phyloP scores from a whole-genome alignment of 2,888 invertebrate species.

The Drosophila paramelanica region DNA sequence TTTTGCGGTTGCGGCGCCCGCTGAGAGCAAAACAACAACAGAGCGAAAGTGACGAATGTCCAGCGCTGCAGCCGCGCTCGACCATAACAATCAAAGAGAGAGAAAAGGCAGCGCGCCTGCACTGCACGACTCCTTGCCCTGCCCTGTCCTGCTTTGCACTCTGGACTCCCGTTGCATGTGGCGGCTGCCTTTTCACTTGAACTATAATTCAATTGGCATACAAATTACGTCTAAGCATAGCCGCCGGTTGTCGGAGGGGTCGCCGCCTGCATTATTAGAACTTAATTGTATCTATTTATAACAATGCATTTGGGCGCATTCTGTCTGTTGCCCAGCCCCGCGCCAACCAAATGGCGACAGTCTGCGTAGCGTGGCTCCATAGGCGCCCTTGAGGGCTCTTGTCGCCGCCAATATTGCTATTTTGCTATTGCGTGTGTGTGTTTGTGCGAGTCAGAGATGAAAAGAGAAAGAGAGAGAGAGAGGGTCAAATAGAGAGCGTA shows the following conservation, averaged over 20 bases:
- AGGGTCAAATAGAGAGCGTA: conserved; percentile 20
- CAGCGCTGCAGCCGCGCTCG: conserved; percentile 40
- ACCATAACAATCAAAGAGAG: conserved; percentile 62
- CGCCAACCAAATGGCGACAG: conserved; percentile 2
- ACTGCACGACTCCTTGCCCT: conserved; percentile 13
- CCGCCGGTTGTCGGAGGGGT: conserved; percentile 17
- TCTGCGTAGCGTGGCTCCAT: conserved; percentile 35
- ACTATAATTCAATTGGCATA: conserved; percentile 74
- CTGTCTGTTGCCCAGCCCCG: conserved; percentile 23
- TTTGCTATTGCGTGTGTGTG: conserved; percentile 28
- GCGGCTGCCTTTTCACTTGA: conserved; percentile 52
- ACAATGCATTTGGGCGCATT: conserved; percentile 52
- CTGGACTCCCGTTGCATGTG: conserved; percentile 49
- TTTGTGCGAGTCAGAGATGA: conserved; percentile 4
- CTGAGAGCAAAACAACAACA: conserved; percentile 52
- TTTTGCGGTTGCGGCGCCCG: conserved; percentile 13
- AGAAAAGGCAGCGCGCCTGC: conserved; percentile 11
- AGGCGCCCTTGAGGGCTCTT: conserved; percentile 44
- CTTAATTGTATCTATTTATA: conserved; percentile 81
- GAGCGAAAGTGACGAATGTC: conserved; percentile 47
- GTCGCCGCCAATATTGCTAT: conserved; percentile 48
- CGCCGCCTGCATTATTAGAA: conserved; percentile 69
- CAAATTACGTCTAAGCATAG: conserved; percentile 38
- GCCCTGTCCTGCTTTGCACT: conserved; percentile 3
- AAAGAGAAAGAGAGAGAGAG: conserved; percentile 1